These are phyloP conservation scores for Mustela lutreola DNA, from an alignment of 2,113 vertebrate genomes.

Conservation along the genomic window DNA sequence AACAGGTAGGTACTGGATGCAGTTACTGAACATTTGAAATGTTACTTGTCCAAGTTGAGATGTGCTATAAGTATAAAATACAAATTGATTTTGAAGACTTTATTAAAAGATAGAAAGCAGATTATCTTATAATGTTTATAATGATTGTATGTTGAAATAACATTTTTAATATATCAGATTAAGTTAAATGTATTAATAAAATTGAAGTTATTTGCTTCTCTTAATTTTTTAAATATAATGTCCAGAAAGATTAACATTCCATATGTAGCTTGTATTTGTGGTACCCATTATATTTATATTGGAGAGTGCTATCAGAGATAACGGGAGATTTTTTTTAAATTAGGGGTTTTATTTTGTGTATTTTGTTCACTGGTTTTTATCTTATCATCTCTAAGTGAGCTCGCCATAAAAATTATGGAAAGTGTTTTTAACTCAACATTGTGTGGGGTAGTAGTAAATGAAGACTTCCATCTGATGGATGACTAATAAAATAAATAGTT, in stretches of 20 bases:
- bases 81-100: background rate
- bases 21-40: background rate
- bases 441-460: background rate
- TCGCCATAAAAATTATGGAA: background rate
- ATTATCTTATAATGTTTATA: background rate
- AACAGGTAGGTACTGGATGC: background rate
- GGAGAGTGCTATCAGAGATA: background rate
- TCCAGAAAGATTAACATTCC: background rate
- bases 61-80: background rate
- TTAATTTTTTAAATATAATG: background rate
- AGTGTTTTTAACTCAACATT: background rate
- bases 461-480: background rate
- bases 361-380: background rate
- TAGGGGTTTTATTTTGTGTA: background rate
- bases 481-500: background rate
- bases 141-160: background rate
- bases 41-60: background rate
- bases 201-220: background rate
- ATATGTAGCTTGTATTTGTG: background rate
- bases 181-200: background rate
- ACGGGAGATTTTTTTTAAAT: background rate
- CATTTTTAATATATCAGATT: background rate
- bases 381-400: background rate
- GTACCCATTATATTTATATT: rapidly evolving
- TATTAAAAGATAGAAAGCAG: background rate